Base-by-base conservation (phyloP, 1,140 invertebrate species). In the Coboldia fuscipes region DNA sequence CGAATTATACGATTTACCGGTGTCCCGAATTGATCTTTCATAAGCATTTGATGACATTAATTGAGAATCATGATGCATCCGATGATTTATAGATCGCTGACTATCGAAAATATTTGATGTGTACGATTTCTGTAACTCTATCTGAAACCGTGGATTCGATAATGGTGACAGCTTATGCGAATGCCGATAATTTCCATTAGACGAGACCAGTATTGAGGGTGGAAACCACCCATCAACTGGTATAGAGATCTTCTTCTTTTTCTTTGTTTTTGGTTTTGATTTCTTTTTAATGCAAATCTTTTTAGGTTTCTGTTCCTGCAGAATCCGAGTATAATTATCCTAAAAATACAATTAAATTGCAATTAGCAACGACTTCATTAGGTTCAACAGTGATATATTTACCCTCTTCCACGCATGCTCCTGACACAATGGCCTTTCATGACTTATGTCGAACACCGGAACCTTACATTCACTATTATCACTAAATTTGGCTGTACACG, bases 391-490 rank as follows among this genome's bases (percentile, higher is more conserved):
- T 10, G 10, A n/a, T n/a, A 26, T 8, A 46, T 60, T 47, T 45
- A 67, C 65, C 45, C 71, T 56, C 50, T 80, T 79, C 47, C 74
- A 65, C 3, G 74, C 75, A 51, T 92, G 84, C 42, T 79, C 76
- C 6, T 67, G 60, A 54, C 85, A 92, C 0, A 90, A 58, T 23
- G 84, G 82, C 43, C 82, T 58, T 46, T 85, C 77, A 45, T 85
- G 77, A 15, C 68, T 66, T 36, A 86, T 68, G 58, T 89, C 82
- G 46, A 89, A 73, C 15, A 89, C 79, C 34, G 88, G 84, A 37
- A 78, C 64, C 41, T 77, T 77, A 57, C 86, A 93, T 51, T 85
- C 79, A 16, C 77, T 76, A 40, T 86, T 85, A 54, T 86, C 81
- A 24, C 69, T 70, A 51, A 80, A 82, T 58, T 75, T 85, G 33